Evolutionary conservation across 2,888 invertebrate genomes (phyloP), one percentile per base, ranked within the genome.

Genomic region (Lottia gigantea): DNA sequence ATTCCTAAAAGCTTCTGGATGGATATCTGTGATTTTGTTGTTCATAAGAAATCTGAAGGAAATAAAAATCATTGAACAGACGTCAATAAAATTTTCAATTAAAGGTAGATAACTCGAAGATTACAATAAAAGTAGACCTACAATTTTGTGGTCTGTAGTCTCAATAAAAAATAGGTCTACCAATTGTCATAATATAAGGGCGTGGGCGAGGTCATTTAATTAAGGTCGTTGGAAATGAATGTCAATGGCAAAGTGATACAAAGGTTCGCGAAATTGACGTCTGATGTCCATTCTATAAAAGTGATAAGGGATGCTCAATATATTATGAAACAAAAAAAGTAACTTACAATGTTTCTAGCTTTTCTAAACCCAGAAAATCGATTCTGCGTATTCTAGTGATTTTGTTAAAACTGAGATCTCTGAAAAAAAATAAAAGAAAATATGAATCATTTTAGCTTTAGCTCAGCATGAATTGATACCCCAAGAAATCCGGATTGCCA

Each of bases 1-100:
- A 46, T 72, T 67, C 14, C 68, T 64, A 45, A 75, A 72, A 25
- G 71, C 47, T 15, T 64, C 45, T 19, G 62, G 66, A 25, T 67
- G 67, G 14, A 75, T 63, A 31, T 23, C 19, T 6, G 14, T 46
- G 23, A 75, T 71, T 14, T 64, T 64, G 65, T 72, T 75, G 40
- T 71, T 67, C 7, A 68, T 64, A 16, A 75, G 62, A 46, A 72
- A 64, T 61, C 74, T 75, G 70, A 8, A 75, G n/a, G n/a, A n/a
- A n/a, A n/a, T n/a, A 74, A 49, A 26, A 12, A 25, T 12, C 19
- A n/a, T n/a, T n/a, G 23, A 55, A n/a, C n/a, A 55, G 2, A 55
- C 6, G 11, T 19, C 16, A 55, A 55, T 40, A 40, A 31, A 31
- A 40, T 40, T 40, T 8, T 40, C 40, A 40, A 40, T 40, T 40